Conservation (phyloP, 1,140 invertebrate species). For the Ylistrum balloti region DNA sequence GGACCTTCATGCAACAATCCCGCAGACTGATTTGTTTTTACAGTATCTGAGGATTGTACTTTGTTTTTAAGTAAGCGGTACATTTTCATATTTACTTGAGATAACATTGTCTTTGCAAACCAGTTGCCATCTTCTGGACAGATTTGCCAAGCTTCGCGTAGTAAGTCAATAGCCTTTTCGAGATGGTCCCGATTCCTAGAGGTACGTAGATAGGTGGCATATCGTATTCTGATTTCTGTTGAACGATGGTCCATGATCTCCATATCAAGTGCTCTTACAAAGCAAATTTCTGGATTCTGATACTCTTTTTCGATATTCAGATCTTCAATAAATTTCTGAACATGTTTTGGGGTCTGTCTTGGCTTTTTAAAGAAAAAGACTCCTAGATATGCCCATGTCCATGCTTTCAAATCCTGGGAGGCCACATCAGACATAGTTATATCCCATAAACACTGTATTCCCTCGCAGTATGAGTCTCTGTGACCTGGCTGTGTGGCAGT, state of each 20-base stretch:
- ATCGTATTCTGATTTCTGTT: slow-evolving; percentile 45
- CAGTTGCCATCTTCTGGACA: background rate
- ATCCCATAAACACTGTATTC: slow-evolving; percentile 14
- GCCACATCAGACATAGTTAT: background rate
- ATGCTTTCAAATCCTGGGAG: background rate
- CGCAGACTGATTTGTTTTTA: background rate
- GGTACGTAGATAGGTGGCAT: background rate
- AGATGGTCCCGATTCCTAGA: background rate
- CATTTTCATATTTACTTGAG: background rate
- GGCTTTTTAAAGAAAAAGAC: slow-evolving; percentile 48
- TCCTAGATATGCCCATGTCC: slow-evolving; percentile 49
- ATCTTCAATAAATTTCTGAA: background rate
- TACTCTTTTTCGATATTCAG: slow-evolving; percentile 9
- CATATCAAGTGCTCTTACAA: slow-evolving; percentile 43
- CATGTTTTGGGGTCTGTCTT: background rate
- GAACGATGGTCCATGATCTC: background rate
- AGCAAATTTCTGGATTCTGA: slow-evolving; percentile 42
- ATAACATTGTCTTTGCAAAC: background rate
- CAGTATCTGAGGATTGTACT: background rate
- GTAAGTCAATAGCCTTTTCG: background rate
- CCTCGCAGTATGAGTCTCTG: slow-evolving; percentile 47
- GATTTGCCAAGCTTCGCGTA: background rate
- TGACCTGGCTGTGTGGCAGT: background rate
- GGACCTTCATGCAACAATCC: background rate
- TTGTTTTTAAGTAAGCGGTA: background rate